Evolutionary conservation across 2,113 vertebrate genomes (phyloP).

Genomic region (Mixornis gularis): DNA sequence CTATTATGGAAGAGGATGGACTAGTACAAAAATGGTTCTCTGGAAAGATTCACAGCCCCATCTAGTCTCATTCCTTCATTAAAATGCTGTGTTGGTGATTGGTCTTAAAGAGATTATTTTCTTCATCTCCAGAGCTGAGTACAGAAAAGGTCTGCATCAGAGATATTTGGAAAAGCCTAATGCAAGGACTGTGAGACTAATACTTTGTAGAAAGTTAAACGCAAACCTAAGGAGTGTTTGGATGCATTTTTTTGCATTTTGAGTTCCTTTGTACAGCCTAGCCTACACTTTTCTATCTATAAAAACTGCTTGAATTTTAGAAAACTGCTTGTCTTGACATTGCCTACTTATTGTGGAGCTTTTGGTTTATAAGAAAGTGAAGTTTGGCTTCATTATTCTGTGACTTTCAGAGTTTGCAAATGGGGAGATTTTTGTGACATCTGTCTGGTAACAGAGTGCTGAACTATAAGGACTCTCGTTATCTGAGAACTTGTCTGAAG

Average conservation of each 20-base stretch:
- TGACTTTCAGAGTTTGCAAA: neutral
- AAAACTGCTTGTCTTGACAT: neutral
- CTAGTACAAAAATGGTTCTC: neutral
- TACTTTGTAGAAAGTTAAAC: neutral
- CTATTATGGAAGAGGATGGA: neutral
- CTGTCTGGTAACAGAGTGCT: neutral
- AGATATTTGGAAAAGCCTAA: neutral
- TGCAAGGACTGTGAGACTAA: neutral
- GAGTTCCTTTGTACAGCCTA: neutral
- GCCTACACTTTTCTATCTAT: neutral
- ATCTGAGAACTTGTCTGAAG: neutral
- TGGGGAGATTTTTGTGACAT: neutral
- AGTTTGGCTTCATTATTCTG: neutral
- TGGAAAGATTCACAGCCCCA: neutral
- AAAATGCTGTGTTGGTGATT: neutral
- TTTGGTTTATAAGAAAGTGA: neutral
- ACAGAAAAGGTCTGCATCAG: neutral
- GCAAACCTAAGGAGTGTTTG: neutral
- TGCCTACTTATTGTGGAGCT: neutral
- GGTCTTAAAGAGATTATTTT: neutral
- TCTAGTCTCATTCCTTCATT: neutral
- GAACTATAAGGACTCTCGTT: neutral
- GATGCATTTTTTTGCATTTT: neutral
- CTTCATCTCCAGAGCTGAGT: neutral
- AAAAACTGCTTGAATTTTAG: neutral